phyloP scores from a whole-genome alignment of 2,797 vertebrate genomes.

The Echeneis naucrates region DNA sequence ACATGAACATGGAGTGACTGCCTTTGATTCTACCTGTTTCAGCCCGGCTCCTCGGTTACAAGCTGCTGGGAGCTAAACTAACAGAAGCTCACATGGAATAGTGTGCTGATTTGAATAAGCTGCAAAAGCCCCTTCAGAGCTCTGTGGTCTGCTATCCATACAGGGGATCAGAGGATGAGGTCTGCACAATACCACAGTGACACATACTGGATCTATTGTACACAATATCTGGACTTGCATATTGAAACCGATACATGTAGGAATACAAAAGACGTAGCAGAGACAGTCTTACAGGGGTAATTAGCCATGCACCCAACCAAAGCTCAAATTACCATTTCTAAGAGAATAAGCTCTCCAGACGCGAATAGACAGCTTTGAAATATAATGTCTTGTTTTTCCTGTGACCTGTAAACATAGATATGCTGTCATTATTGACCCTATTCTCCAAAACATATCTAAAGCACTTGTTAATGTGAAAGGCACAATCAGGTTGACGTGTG shows the following conservation, averaged over 20 bases:
- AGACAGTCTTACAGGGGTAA: slow-evolving; percentile 37
- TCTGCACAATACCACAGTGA: slow-evolving; percentile 45
- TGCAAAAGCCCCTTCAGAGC: slow-evolving; percentile 45
- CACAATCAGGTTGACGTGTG: background rate
- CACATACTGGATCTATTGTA: slow-evolving; percentile 54
- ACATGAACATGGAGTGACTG: background rate
- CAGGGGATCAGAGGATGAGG: slow-evolving; percentile 53
- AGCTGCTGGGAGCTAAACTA: slow-evolving; percentile 30
- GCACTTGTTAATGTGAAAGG: background rate
- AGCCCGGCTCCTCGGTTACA: slow-evolving; percentile 10
- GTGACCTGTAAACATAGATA: slow-evolving; percentile 21
- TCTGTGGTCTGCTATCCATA: slow-evolving; percentile 45
- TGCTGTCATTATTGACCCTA: slow-evolving; percentile 1
- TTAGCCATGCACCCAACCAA: slow-evolving; percentile 46
- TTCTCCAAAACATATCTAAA: background rate
- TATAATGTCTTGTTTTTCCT: slow-evolving; percentile 14
- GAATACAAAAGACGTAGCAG: slow-evolving; percentile 40
- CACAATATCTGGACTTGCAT: slow-evolving; percentile 50
- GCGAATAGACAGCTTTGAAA: slow-evolving; percentile 39
- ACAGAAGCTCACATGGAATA: slow-evolving; percentile 24
- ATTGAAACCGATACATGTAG: slow-evolving; percentile 38
- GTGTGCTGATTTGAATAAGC: slow-evolving; percentile 46
- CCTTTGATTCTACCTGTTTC: slow-evolving; percentile 17
- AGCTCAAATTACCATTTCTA: slow-evolving; percentile 40
- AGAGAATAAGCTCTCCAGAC: slow-evolving; percentile 12